A percentile compares a stretch with the other conserved stretches of the same genome.
phyloP scores from a whole-genome alignment of 2,113 vertebrate genomes.

The Cichladusa arquata region DNA sequence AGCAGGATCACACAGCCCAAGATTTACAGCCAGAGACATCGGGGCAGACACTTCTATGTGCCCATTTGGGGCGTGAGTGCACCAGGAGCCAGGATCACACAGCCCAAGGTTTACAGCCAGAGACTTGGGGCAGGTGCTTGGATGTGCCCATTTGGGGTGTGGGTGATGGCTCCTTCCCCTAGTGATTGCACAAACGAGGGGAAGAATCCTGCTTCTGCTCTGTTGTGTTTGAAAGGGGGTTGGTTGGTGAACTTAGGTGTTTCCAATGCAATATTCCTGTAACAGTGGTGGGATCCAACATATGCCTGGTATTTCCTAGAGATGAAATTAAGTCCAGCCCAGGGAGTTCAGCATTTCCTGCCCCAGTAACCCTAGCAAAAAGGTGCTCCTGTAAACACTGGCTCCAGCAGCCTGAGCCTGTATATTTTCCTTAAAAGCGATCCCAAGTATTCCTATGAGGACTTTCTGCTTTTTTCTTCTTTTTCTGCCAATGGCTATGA shows the following conservation, averaged over 20 bases:
- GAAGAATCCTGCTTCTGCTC: background rate
- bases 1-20: rapidly evolving
- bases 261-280: background rate
- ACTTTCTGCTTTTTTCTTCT: background rate
- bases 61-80: rapidly evolving
- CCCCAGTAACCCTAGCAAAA: rapidly evolving
- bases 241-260: too few relatives aligned
- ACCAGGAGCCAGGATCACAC: too few relatives aligned
- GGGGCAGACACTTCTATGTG: rapidly evolving
- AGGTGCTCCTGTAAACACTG: background rate
- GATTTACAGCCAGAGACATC: rapidly evolving
- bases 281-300: too few relatives aligned
- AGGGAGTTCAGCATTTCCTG: rapidly evolving
- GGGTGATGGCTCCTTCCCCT: rapidly evolving
- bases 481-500: rapidly evolving
- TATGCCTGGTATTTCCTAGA: background rate
- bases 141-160: rapidly evolving
- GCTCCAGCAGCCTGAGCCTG: background rate
- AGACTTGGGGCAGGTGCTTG: rapidly evolving
- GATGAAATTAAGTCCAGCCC: background rate
- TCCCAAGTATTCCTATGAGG: background rate
- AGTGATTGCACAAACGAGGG: rapidly evolving
- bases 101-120: rapidly evolving
- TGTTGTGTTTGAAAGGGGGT: rapidly evolving
- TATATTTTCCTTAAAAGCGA: background rate